Evolutionary conservation across 1,140 invertebrate species (phyloP).

Genomic region (Anagrus nilaparvatae): DNA sequence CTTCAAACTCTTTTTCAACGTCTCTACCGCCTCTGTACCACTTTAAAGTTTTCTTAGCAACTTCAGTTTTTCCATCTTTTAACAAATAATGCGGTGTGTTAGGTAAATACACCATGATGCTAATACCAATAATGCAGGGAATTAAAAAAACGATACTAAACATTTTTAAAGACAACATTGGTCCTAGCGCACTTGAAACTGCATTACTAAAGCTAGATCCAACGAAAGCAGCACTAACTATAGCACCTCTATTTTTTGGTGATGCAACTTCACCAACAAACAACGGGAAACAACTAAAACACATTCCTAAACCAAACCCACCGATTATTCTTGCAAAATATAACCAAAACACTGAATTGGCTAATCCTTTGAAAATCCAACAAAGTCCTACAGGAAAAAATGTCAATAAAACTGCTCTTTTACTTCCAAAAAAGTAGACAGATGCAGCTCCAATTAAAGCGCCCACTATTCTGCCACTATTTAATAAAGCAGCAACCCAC

Average conservation of each 20-base stretch:
- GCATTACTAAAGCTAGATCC: too few species aligned
- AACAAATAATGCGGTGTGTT: constrained; percentile 59
- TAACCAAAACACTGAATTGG: constrained; percentile 40
- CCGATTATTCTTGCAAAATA: constrained; percentile 45
- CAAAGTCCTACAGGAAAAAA: constrained; percentile 49
- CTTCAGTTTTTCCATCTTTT: constrained; percentile 42
- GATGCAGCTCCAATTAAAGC: constrained; percentile 28
- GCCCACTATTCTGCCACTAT: constrained; percentile 41
- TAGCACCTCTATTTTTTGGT: constrained; percentile 52
- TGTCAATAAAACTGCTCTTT: constrained; percentile 50
- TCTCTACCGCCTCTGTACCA: constrained; percentile 13
- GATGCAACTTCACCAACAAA: constrained; percentile 60
- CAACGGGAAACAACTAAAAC: constrained; percentile 54
- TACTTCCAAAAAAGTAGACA: constrained; percentile 51
- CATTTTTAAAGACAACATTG: too few species aligned
- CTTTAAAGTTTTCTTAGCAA: constrained; percentile 43
- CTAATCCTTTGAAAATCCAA: constrained; percentile 43
- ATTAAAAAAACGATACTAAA: too few species aligned
- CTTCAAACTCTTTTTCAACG: constrained; percentile 7
- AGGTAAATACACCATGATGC: too few species aligned
- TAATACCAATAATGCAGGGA: too few species aligned
- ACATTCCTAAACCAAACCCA: constrained; percentile 56
- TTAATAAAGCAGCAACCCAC: constrained; percentile 53
- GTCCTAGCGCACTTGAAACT: too few species aligned
- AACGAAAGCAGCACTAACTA: too few species aligned